Evolutionary conservation across 2,113 vertebrate genomes (phyloP), one percentile per base, ranked within the genome.

Genomic region (Anhinga rufa): DNA sequence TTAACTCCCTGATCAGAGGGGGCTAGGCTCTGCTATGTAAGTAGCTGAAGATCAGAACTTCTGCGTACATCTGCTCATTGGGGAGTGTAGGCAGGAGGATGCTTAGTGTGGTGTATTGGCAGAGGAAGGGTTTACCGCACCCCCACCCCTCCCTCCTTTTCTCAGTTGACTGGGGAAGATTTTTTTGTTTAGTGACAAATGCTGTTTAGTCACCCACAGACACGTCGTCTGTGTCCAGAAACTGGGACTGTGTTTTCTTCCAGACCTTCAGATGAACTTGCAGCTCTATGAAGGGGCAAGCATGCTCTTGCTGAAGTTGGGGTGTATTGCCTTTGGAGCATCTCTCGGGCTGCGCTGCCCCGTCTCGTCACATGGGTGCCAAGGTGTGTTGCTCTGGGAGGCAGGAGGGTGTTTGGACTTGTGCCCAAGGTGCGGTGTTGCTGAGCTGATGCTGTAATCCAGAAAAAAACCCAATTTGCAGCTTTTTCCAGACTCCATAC

Each of bases 1-100:
- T 97, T 95, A 95, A 96, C 84, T 96, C 92, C 44, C 36, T 55
- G 68, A 96, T 97, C 93, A 94, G 91, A 95, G 77, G 68, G 62
- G 75, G 57, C 94, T 65, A 92, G 81, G 71, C 90, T 95, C 66
- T 91, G 72, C 84, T 86, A 92, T 93, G 70, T 54, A 69, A 89
- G 61, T 21, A 78, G 71, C 79, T 81, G 89, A 91, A 96, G 93
- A 96, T 95, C 85, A 94, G 90, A 97, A 97, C 93, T 94, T 80
- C 62, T 83, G 62, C 44, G 4, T 80, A 36, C 2, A 3, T 93
- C 64, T 96, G 78, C 84, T 95, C 60, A 15, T 55, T 0, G 1
- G 72, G 83, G 86, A 90, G n/a, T 31, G 42, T 34, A 60, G 79
- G 57, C 72, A 76, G 82, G 81, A 82, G 79, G 88, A 89, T 5